phyloP scores from a whole-genome alignment of 2,888 invertebrate genomes.

The Drosophila planitibia region DNA sequence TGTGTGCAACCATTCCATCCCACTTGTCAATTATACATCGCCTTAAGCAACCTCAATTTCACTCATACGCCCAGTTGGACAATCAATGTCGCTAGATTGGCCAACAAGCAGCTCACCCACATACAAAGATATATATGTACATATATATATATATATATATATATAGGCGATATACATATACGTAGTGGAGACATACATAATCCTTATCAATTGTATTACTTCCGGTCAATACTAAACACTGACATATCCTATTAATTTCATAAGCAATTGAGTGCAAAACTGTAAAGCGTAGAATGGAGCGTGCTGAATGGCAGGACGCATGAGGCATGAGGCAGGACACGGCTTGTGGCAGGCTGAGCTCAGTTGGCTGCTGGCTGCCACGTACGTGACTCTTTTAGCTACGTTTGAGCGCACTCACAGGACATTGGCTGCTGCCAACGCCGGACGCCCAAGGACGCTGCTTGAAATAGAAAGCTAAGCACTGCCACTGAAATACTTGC shows the following conservation, averaged over 20 bases:
- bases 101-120: slow-evolving; percentile 61
- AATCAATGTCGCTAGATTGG: slow-evolving; percentile 59
- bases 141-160: slow-evolving; percentile 5
- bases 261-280: slow-evolving; percentile 82
- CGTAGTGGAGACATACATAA: slow-evolving; percentile 57
- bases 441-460: slow-evolving; percentile 30
- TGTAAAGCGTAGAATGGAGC: slow-evolving; percentile 68
- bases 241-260: slow-evolving; percentile 82
- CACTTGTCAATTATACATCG: slow-evolving; percentile 23
- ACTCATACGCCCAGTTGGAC: slow-evolving; percentile 79
- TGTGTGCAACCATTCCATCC: slow-evolving; percentile 1
- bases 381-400: slow-evolving; percentile 77
- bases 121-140: slow-evolving; percentile 25
- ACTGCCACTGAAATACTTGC: slow-evolving; percentile 35
- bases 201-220: slow-evolving; percentile 82
- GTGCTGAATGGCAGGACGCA: slow-evolving; percentile 21
- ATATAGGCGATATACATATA: slow-evolving; percentile 9
- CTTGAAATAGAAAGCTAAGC: slow-evolving; percentile 52
- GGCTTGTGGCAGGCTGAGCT: slow-evolving; percentile 25
- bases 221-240: slow-evolving; percentile 81
- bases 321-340: slow-evolving; percentile 7
- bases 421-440: slow-evolving; percentile 48
- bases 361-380: slow-evolving; percentile 39
- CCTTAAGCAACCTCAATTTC: slow-evolving; percentile 65
- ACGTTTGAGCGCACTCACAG: slow-evolving; percentile 73